Base-by-base conservation (phyloP, 2,797 vertebrate species). In the Enteromius unitaeniatus region DNA sequence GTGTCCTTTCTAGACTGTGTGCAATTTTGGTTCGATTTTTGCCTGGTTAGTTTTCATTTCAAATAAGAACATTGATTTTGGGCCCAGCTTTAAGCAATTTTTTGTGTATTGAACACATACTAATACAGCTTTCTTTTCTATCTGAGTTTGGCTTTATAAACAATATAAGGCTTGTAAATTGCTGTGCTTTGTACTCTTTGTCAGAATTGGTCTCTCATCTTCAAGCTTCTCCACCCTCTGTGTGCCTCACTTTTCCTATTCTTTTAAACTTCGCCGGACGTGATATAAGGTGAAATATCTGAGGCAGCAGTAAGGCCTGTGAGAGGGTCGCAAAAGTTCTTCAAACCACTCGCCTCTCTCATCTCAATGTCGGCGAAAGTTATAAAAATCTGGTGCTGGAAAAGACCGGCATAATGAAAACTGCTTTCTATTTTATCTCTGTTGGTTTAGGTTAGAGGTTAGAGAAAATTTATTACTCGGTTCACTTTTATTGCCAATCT, bases 261-360 rank as follows among this genome's bases (percentile, higher is more conserved):
- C 62, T 62, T 28, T 47, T 17, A 87, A 40, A 84, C 40, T 82
- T 75, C 19, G 60, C 58, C 79, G 75, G 40, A 75, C 60, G 49
- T 3, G n/a, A 84, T 82, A 68, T 75, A 85, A 79, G 55, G 49
- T 86, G 62, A 83, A 80, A 58, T 19, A 74, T 77, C 65, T 58
- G 64, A 64, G 40, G 21, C 28, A 31, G 62, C 64, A 51, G 68
- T 26, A 72, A 60, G 62, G 60, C 47, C 45, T 67, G 26, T 74
- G 82, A 73, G 67, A 83, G 65, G 51, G 74, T 76, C 77, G 65
- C 74, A 60, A 68, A 78, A 84, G 67, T 84, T 84, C 74, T 65
- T 67, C 40, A 31, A 78, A 82, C 51, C 26, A 14, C n/a, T 37
- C 64, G n/a, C 62, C 75, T 82, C 31, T 55, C 31, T 65, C 34